Conservation (phyloP, 2,888 invertebrate species). For the Carabus problematicus region DNA sequence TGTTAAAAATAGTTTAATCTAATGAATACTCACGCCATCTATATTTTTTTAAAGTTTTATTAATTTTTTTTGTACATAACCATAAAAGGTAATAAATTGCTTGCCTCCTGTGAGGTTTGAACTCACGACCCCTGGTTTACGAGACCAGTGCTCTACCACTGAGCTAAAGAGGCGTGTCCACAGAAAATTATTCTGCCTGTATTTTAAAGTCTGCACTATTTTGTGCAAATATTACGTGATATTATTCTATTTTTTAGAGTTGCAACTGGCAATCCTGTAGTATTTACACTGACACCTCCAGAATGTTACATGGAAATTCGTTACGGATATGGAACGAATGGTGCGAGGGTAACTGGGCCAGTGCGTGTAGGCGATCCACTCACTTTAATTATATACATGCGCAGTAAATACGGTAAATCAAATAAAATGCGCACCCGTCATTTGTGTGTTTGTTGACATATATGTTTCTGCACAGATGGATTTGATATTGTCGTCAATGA, state of each 20-base stretch:
- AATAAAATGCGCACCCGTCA: constrained; percentile 19
- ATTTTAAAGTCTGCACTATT: no score
- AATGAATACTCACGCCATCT: neutral
- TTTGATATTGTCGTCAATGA: constrained; percentile 95
- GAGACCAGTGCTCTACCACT: constrained; percentile 86
- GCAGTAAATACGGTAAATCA: constrained; percentile 86
- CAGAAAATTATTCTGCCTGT: neutral
- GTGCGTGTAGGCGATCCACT: constrained; percentile 92
- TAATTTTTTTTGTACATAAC: neutral
- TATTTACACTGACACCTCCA: constrained; percentile 90
- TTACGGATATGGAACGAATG: constrained; percentile 87
- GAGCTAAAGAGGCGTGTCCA: constrained; percentile 74
- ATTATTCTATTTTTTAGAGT: constrained; percentile 70
- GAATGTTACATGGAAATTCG: constrained; percentile 97
- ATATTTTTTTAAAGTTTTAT: neutral
- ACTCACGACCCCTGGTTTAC: constrained; percentile 86
- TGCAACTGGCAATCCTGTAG: constrained; percentile 92
- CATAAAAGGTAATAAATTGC: constrained; percentile 18
- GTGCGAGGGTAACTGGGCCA: constrained; percentile 85
- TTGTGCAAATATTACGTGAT: neutral
- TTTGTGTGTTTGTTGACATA: constrained; percentile 27
- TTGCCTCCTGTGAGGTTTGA: constrained; percentile 61
- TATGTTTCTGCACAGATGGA: constrained; percentile 69
- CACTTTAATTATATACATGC: constrained; percentile 92
- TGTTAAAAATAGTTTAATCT: constrained; percentile 17